A percentile compares a stretch with the other conserved stretches of the same genome.
Evolutionary conservation across 2,113 vertebrate genomes (phyloP).

Genomic region (Bujurquina vittata): DNA sequence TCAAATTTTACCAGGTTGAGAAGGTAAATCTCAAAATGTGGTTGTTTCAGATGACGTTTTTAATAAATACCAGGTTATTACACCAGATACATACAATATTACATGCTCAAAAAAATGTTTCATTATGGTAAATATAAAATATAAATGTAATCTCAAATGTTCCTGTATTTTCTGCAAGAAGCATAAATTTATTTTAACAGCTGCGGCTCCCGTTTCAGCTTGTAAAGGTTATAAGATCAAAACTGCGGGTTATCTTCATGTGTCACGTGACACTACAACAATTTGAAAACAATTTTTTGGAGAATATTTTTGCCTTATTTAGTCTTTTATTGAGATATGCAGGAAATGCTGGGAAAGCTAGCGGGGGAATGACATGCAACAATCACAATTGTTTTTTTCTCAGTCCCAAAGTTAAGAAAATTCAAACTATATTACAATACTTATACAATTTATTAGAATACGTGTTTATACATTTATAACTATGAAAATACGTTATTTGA

Average conservation of each 20-base stretch:
- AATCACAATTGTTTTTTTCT: rapidly evolving
- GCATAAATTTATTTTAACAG: not conserved
- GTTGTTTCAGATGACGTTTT: not conserved
- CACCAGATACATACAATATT: slow-evolving; percentile 1
- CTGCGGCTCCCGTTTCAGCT: not conserved
- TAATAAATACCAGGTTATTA: not conserved
- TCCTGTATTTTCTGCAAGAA: slow-evolving; percentile 4
- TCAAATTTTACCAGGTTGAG: not conserved
- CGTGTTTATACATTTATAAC: not conserved
- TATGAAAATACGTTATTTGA: not conserved
- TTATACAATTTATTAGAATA: not conserved
- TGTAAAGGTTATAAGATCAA: not conserved
- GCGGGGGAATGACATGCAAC: not conserved
- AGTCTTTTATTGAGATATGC: not conserved
- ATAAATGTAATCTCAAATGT: not conserved
- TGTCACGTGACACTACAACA: not conserved
- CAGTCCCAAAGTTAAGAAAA: not conserved
- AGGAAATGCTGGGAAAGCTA: not conserved
- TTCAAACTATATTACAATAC: not conserved
- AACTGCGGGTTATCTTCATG: not conserved
- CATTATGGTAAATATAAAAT: not conserved
- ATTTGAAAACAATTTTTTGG: too few relatives aligned
- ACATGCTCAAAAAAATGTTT: not conserved
- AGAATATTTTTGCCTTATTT: too few relatives aligned
- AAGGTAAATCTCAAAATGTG: not conserved